Percentiles rank a stretch among this genome's conserved stretches.
Evolutionary conservation across 2,888 invertebrate species (phyloP).

Genomic region (Bimastos eiseni): DNA sequence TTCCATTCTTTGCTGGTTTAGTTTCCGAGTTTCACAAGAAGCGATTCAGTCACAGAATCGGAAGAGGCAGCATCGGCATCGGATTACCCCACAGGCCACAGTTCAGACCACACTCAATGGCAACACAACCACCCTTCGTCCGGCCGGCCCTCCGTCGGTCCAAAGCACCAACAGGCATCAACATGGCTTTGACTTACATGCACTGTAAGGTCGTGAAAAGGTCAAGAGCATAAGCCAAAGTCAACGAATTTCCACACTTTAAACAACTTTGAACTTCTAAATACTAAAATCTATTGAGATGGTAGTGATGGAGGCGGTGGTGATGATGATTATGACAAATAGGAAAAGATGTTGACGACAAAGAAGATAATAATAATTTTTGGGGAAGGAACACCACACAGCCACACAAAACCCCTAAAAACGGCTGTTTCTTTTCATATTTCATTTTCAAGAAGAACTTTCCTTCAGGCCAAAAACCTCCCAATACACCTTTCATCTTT

Average conservation of each 20-base stretch:
- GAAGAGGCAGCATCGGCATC: not conserved
- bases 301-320: too few species aligned
- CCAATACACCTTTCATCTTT: not conserved
- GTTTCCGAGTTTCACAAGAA: not conserved
- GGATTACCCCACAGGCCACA: not conserved
- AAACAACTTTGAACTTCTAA: not conserved
- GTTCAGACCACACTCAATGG: not conserved
- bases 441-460: not conserved
- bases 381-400: not conserved
- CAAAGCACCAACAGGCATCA: not conserved
- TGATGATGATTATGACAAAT: too few species aligned
- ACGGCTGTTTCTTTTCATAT: not conserved
- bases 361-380: too few species aligned
- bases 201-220: not conserved
- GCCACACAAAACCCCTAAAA: too few species aligned
- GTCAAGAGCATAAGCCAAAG: not conserved
- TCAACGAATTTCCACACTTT: not conserved
- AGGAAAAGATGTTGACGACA: too few species aligned
- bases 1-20: not conserved
- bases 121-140: not conserved
- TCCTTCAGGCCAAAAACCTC: not conserved
- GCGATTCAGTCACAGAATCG: not conserved
- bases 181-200: not conserved
- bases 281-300: not conserved
- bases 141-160: not conserved